Evolutionary conservation across 2,113 vertebrate genomes (phyloP).

Genomic region (Trichechus manatus): DNA sequence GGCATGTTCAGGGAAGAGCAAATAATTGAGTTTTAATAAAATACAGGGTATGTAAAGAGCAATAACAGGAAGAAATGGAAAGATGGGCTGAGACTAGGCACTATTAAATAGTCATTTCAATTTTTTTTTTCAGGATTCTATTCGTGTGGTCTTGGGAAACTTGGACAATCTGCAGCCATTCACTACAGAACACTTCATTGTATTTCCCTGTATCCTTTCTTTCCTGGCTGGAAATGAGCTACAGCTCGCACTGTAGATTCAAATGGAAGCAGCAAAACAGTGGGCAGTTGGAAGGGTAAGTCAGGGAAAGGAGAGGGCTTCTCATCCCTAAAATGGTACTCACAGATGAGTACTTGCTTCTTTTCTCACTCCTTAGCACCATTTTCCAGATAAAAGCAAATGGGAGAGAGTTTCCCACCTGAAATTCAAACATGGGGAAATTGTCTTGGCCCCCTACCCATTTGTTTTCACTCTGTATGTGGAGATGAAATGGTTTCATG

Average conservation of each 20-base stretch:
- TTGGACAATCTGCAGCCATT: conserved; percentile 88
- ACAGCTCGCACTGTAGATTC: not conserved
- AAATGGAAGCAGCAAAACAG: not conserved
- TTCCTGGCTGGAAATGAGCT: not conserved
- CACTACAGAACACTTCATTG: conserved; percentile 87
- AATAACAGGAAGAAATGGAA: not conserved
- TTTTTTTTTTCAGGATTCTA: conserved; percentile 85
- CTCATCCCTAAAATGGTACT: not conserved
- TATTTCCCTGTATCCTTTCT: conserved; percentile 91
- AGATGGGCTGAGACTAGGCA: not conserved
- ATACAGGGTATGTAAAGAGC: not conserved
- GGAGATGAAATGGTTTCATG: conserved; percentile 78
- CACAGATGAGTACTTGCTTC: too few relatives aligned
- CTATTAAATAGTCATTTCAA: not conserved
- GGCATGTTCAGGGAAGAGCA: not conserved
- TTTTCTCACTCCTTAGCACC: conserved; percentile 69
- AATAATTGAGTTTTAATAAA: not conserved
- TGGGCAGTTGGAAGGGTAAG: not conserved
- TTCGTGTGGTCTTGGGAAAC: conserved; percentile 89
- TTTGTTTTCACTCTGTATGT: conserved; percentile 84
- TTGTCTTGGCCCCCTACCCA: conserved; percentile 78
- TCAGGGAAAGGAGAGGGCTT: not conserved
- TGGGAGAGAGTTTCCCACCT: conserved; percentile 84
- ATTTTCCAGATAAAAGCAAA: conserved; percentile 83
- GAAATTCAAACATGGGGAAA: conserved; percentile 80